Evolutionary conservation across 2,888 invertebrate genomes (phyloP), one percentile per base, ranked within the genome.

Genomic region (Nemotelus pantherinus): DNA sequence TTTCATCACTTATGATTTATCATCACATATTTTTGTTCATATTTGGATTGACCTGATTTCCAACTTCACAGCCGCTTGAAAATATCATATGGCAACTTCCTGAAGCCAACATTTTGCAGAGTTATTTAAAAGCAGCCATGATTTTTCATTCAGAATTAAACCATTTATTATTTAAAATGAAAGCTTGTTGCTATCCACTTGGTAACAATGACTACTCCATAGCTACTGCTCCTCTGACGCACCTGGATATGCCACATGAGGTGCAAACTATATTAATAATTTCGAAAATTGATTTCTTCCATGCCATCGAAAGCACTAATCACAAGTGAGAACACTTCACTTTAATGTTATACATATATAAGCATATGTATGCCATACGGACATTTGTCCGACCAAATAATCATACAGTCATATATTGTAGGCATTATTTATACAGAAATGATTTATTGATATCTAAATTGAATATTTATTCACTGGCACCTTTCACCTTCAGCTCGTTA

Each of bases 401-500:
- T 6, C 53, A 53, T 10, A 53, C 10, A 53, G 6, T 6, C 53
- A 53, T 53, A 53, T 10, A 53, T 53, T 53, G 53, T 53, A 53
- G 7, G 43, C 9, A 60, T 64, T 50, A 68, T 48, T 50, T 25
- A 6, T 50, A 50, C n/a, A 45, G 44, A 72, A 74, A 74, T 74
- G 74, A 74, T 74, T 74, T 74, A 74, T 74, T 74, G 41, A 48
- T 74, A 74, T 74, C 60, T 60, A 60, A 60, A 74, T 74, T 60
- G 74, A 74, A 74, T 74, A 74, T 74, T 74, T 74, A 63, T 74
- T 74, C 60, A 63, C 63, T 39, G 10, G 39, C 74, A 74, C 74
- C 74, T 74, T 74, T 74, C 60, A 74, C 74, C 74, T 74, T 60
- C n/a, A 63, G 74, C 60, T 74, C 63, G 74, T 74, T 74, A 74